phyloP scores from a whole-genome alignment of 2,888 invertebrate genomes.

The Dimorphilus gyrociliatus region DNA sequence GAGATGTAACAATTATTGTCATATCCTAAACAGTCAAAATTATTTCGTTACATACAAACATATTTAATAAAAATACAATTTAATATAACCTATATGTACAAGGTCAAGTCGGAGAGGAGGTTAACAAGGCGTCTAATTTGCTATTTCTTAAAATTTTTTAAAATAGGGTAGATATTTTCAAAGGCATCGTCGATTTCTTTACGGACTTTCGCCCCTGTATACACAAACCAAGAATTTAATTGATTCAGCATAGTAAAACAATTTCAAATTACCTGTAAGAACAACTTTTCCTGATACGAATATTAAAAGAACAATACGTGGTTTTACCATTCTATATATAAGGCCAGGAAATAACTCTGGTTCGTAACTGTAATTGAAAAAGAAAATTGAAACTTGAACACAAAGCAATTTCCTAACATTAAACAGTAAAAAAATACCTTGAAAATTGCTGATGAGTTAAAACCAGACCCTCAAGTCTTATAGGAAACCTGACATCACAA shows the following conservation, averaged over 20 bases:
- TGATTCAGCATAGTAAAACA: too few relatives aligned
- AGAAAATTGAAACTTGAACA: constrained; percentile 1
- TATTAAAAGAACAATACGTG: constrained; percentile 81
- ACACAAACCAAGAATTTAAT: constrained; percentile 7
- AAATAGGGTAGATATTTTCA: constrained; percentile 81
- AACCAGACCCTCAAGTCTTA: constrained; percentile 59
- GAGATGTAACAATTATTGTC: too few relatives aligned
- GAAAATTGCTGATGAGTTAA: constrained; percentile 65
- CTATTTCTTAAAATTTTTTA: constrained; percentile 75
- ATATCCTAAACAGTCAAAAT: too few relatives aligned
- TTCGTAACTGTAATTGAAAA: constrained; percentile 55
- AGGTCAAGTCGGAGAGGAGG: too few relatives aligned
- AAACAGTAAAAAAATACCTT: too few relatives aligned
- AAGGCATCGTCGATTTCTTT: constrained; percentile 80
- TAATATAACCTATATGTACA: too few relatives aligned
- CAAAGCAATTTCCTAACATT: too few relatives aligned
- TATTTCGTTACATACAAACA: too few relatives aligned
- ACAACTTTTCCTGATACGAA: constrained; percentile 99
- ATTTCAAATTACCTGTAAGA: constrained; percentile 48
- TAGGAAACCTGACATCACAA: constrained; percentile 70
- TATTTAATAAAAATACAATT: too few relatives aligned
- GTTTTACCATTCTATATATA: constrained; percentile 91
- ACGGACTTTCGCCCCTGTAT: constrained; percentile 70
- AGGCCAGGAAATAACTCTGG: constrained; percentile 97
- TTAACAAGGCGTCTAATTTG: too few relatives aligned